phyloP scores from a whole-genome alignment of 1,140 invertebrate species.

The Belonocnema kinseyi region DNA sequence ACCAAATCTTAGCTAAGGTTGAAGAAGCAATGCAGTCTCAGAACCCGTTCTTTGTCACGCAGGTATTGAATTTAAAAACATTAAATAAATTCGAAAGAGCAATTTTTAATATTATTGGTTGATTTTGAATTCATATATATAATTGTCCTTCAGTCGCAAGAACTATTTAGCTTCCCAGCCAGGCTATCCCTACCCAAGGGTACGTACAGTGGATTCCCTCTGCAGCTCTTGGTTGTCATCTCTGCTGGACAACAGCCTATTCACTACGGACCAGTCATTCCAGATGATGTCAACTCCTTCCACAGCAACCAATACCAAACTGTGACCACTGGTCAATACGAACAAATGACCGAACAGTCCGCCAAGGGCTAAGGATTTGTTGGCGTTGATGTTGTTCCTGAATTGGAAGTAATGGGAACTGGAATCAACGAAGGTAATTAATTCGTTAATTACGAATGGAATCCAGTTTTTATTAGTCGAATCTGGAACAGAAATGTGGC shows the following conservation, averaged over 20 bases:
- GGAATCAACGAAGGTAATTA: conserved; percentile 29
- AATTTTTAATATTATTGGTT: no score
- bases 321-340: conserved; percentile 65
- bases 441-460: background rate
- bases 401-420: conserved; percentile 34
- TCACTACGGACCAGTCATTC: conserved; percentile 61
- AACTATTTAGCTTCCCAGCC: conserved; percentile 78
- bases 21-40: conserved; percentile 75
- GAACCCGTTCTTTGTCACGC: conserved; percentile 71
- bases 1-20: conserved; percentile 76
- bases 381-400: conserved; percentile 64
- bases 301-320: conserved; percentile 61
- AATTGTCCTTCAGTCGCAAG: conserved; percentile 64
- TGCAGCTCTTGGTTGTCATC: conserved; percentile 79
- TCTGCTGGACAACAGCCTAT: conserved; percentile 66
- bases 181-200: conserved; percentile 79
- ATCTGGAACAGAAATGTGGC: no score
- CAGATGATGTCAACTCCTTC: conserved; percentile 59
- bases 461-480: background rate
- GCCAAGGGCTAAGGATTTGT: conserved; percentile 47
- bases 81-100: no score
- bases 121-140: no score
- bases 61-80: conserved; percentile 57
- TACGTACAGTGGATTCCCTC: conserved; percentile 76
- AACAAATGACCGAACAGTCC: conserved; percentile 50